Conservation (phyloP, 2,888 invertebrate genomes). For the Salticus scenicus region DNA sequence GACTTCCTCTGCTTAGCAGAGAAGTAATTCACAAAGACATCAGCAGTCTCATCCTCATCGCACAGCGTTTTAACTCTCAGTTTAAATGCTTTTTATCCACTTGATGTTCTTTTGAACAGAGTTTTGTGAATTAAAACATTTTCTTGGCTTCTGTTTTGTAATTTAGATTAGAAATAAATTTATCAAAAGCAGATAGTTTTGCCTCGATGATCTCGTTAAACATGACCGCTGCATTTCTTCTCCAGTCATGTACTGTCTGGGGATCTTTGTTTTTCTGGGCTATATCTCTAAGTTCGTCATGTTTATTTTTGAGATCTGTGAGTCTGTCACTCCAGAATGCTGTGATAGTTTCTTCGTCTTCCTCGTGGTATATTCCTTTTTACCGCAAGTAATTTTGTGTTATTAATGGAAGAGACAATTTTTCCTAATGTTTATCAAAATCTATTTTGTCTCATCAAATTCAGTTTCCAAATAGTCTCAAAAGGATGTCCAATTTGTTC, state of each 20-base stretch:
- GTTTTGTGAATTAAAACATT: constrained; percentile 1
- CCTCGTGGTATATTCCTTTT: constrained; percentile 21
- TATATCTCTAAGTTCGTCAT: neutral
- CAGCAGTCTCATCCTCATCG: neutral
- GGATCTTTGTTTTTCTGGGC: neutral
- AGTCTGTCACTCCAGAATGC: constrained; percentile 35
- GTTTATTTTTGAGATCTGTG: constrained; percentile 11
- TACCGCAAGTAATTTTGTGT: constrained; percentile 19
- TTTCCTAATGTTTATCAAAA: constrained; percentile 26
- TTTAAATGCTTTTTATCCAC: neutral
- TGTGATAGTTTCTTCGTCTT: constrained; percentile 5
- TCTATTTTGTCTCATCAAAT: neutral
- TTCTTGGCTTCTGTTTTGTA: neutral
- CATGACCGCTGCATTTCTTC: neutral
- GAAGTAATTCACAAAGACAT: neutral
- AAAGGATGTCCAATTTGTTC: constrained; percentile 19
- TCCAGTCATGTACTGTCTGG: neutral
- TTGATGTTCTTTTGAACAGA: neutral
- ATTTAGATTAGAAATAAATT: constrained; percentile 11
- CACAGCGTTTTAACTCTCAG: neutral
- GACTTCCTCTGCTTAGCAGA: neutral
- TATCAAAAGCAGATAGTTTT: constrained; percentile 4
- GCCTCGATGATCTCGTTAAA: constrained; percentile 3
- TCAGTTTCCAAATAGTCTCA: constrained; percentile 22
- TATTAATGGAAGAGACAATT: constrained; percentile 32